phyloP scores from a whole-genome alignment of 2,797 vertebrate species.

The Acrocephalus scirpaceus region DNA sequence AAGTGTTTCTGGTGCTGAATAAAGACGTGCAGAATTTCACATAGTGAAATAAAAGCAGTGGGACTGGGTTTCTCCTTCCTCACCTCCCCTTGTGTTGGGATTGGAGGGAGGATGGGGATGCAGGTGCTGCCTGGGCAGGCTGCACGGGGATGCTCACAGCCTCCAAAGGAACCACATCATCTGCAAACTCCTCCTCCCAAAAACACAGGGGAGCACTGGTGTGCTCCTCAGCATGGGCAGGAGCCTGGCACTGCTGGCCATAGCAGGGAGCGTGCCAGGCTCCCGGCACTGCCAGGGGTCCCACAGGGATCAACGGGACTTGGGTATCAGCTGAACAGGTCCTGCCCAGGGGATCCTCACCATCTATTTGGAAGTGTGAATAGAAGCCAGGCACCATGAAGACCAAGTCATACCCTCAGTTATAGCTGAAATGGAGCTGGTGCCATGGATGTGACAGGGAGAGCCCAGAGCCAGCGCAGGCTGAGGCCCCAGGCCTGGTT shows the following conservation, averaged over 20 bases:
- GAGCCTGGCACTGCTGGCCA: neutral
- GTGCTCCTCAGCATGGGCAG: rapidly evolving
- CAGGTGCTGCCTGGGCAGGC: neutral
- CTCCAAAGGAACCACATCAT: rapidly evolving
- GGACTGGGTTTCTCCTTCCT: neutral
- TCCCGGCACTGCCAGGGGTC: neutral
- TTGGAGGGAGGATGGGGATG: neutral
- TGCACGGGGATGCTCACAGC: neutral
- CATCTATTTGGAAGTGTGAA: neutral
- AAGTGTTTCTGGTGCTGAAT: neutral
- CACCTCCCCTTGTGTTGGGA: rapidly evolving
- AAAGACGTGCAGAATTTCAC: neutral
- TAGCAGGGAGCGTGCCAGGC: rapidly evolving
- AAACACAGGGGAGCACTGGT: rapidly evolving
- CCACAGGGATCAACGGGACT: rapidly evolving
- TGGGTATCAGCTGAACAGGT: rapidly evolving
- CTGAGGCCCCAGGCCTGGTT: neutral
- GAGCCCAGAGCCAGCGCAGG: rapidly evolving
- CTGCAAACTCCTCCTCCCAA: neutral
- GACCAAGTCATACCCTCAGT: neutral
- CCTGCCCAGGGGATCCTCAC: neutral
- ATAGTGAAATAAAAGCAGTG: rapidly evolving
- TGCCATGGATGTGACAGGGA: neutral
- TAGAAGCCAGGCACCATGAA: neutral
- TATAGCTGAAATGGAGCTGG: rapidly evolving